Evolutionary conservation across 2,888 invertebrate species (phyloP), one percentile per base, ranked within the genome.

Genomic region (Mesorhabditis sp.): DNA sequence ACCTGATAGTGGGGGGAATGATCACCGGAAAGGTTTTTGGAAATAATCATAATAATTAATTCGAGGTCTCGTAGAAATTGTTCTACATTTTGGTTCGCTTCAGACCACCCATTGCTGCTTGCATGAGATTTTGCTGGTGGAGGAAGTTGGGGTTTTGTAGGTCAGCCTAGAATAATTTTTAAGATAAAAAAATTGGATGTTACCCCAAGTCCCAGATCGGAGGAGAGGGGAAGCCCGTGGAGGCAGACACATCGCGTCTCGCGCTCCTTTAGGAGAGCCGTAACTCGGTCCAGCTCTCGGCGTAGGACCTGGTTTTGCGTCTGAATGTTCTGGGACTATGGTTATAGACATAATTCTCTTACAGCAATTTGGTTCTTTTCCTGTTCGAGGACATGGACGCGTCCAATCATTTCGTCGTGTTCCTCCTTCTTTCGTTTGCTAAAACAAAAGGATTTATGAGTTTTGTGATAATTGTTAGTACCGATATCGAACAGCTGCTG

Each of bases 371-470:
- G 70, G 64, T 73, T 70, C 64, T 82, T 82, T 28, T 85, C 83
- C 58, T 79, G 77, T 65, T 85, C 84, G 45, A 85, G 70, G 7
- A 65, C 71, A 65, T 80, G 81, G n/a, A 83, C 84, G 43, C 83
- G 69, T 13, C 75, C 76, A 64, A 84, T 77, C 80, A 79, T 81
- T 67, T 81, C 83, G 68, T 84, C 84, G 72, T 85, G 84, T 66
- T 84, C 84, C 69, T 85, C 84, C 83, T 84, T 84, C 80, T 84
- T 84, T 67, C 84, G 68, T 72, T 84, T 85, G 4, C 70, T 66
- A 43, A 66, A 70, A 43, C 67, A 66, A 28, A 42, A 67, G 43
- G 4, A 10, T 6, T 5, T 13, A 10, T 15, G 10, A 61, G 1
- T 67, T 13, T 63, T 7, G 63, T 63, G 63, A 7, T 15, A n/a